These are phyloP conservation scores for Megalops atlanticus DNA, from an alignment of 2,113 vertebrate species.

Conservation along the genomic window DNA sequence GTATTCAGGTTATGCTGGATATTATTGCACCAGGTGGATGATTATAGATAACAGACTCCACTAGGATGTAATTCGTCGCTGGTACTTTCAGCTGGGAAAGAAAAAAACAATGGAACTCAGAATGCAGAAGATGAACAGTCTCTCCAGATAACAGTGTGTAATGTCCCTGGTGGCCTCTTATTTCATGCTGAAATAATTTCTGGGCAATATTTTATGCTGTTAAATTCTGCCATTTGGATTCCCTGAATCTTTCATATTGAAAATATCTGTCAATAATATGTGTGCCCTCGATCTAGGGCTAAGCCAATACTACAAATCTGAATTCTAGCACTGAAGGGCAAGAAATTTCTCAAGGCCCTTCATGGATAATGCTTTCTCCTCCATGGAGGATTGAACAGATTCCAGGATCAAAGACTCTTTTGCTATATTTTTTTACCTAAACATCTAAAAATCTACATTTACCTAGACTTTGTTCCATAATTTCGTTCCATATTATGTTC, in stretches of 20 bases:
- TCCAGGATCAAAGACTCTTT: too few species aligned
- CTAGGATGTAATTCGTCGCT: too few species aligned
- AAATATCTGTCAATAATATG: background rate
- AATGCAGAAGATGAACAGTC: too few species aligned
- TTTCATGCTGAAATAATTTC: background rate
- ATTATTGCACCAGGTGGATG: background rate
- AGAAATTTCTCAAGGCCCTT: background rate
- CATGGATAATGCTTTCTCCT: background rate
- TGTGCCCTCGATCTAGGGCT: too few species aligned
- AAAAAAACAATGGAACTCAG: too few species aligned
- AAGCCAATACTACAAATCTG: background rate
- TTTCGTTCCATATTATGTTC: too few species aligned
- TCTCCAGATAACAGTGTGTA: background rate
- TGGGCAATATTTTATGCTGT: too few species aligned
- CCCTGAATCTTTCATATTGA: background rate
- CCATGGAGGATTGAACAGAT: background rate
- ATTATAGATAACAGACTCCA: background rate
- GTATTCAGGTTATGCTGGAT: background rate
- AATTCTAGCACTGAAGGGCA: background rate
- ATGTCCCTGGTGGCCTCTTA: background rate
- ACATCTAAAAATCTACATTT: too few species aligned
- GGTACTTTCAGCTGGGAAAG: too few species aligned
- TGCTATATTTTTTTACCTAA: too few species aligned
- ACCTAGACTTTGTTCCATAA: too few species aligned
- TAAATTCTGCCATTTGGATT: background rate